Conservation (phyloP, 1,140 invertebrate genomes). For the Euura saliciscinereae region DNA sequence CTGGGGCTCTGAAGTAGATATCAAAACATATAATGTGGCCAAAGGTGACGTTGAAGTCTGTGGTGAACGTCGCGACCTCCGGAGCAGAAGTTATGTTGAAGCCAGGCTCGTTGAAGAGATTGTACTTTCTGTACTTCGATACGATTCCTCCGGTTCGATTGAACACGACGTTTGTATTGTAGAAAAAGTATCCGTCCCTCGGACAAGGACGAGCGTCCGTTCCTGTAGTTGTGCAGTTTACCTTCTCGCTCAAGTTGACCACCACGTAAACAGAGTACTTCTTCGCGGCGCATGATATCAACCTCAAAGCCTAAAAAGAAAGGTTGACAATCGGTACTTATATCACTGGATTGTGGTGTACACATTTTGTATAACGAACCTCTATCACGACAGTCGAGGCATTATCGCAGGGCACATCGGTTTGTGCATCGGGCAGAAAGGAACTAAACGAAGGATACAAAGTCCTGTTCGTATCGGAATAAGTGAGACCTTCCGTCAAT, state of each 20-base stretch:
- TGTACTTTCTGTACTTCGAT: slow-evolving; percentile 76
- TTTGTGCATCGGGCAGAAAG: slow-evolving; percentile 36
- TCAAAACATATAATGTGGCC: slow-evolving; percentile 81
- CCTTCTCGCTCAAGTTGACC: slow-evolving; percentile 73
- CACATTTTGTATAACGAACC: slow-evolving; percentile 16
- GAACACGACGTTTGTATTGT: slow-evolving; percentile 81
- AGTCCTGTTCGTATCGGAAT: slow-evolving; percentile 21
- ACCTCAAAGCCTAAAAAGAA: slow-evolving; percentile 45
- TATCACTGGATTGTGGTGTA: neutral
- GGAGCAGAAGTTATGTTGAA: slow-evolving; percentile 59
- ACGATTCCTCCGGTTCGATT: slow-evolving; percentile 66
- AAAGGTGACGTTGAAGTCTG: slow-evolving; percentile 86
- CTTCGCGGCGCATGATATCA: slow-evolving; percentile 65
- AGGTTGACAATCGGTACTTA: neutral
- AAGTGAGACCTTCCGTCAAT: slow-evolving; percentile 47
- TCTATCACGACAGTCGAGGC: slow-evolving; percentile 25
- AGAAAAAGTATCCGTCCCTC: slow-evolving; percentile 57
- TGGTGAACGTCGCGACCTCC: slow-evolving; percentile 68
- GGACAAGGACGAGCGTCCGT: slow-evolving; percentile 38
- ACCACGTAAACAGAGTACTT: slow-evolving; percentile 67
- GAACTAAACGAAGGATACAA: slow-evolving; percentile 51
- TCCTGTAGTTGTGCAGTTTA: slow-evolving; percentile 54
- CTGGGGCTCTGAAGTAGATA: slow-evolving; percentile 70
- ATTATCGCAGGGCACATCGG: slow-evolving; percentile 34
- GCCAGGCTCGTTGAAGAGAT: slow-evolving; percentile 67